phyloP scores from a whole-genome alignment of 2,888 invertebrate genomes.

The Caenorhabditis zanzibari region DNA sequence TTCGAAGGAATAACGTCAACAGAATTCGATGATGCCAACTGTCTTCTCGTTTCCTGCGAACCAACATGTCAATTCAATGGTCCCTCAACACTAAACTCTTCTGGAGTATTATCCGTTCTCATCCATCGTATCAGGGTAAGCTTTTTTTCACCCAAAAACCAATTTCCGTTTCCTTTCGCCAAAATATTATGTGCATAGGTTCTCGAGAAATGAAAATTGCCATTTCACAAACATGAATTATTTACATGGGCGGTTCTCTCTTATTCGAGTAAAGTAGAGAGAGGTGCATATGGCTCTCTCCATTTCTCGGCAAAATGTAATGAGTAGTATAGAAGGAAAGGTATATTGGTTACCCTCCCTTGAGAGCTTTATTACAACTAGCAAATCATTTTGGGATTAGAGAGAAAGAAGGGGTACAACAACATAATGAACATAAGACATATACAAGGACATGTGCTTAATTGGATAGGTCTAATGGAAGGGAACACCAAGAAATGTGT shows the following conservation, averaged over 20 bases:
- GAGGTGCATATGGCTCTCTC: constrained; percentile 16
- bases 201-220: constrained; percentile 20
- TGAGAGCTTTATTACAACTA: constrained; percentile 37
- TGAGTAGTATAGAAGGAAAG: constrained; percentile 35
- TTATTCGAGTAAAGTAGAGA: constrained; percentile 24
- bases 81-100: constrained; percentile 42
- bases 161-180: constrained; percentile 4
- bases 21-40: constrained; percentile 68
- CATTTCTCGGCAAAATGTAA: constrained; percentile 19
- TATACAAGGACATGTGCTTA: neutral
- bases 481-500: neutral
- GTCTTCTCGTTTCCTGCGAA: constrained; percentile 72
- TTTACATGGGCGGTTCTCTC: constrained; percentile 39
- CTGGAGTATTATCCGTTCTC: constrained; percentile 69
- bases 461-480: constrained; percentile 20
- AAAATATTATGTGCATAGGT: neutral
- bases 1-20: constrained; percentile 71
- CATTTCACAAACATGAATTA: constrained; percentile 46
- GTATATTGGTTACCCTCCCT: constrained; percentile 36
- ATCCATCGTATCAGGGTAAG: constrained; percentile 56
- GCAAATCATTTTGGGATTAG: constrained; percentile 49
- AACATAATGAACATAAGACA: constrained; percentile 30
- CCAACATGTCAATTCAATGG: constrained; percentile 65
- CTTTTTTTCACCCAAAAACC: neutral
- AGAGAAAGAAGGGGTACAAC: constrained; percentile 17